These are phyloP conservation scores for Thera obeliscata DNA, from an alignment of 2,888 invertebrate species.

Conservation along the genomic window DNA sequence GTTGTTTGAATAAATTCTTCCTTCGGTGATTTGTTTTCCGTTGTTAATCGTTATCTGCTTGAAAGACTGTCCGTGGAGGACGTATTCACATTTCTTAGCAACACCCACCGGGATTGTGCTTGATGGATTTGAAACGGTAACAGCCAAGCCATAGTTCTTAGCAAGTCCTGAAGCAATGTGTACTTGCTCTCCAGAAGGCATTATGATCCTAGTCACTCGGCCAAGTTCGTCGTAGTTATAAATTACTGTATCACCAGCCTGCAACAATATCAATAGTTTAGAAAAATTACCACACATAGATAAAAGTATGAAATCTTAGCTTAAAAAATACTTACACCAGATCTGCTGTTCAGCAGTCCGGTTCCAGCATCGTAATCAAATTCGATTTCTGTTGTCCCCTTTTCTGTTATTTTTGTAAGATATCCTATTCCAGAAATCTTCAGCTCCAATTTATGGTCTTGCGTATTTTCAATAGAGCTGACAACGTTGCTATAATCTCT, in stretches of 20 bases:
- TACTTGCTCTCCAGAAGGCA: constrained; percentile 96
- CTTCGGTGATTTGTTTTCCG: constrained; percentile 89
- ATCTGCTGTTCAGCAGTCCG: constrained; percentile 93
- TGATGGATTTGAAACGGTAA: constrained; percentile 86
- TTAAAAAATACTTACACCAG: constrained; percentile 86
- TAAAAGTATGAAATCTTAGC: neutral
- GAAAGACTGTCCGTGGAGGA: constrained; percentile 86
- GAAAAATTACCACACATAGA: neutral
- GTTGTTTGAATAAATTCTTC: constrained; percentile 90
- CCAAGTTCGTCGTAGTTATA: constrained; percentile 97
- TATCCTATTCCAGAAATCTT: constrained; percentile 97
- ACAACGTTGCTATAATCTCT: constrained; percentile 96
- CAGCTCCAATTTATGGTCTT: constrained; percentile 95
- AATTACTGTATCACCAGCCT: constrained; percentile 94
- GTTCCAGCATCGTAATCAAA: constrained; percentile 95
- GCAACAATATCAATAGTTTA: constrained; percentile 47
- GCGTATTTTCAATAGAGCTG: constrained; percentile 96
- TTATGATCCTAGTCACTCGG: constrained; percentile 92
- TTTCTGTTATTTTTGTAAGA: constrained; percentile 93
- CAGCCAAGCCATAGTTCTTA: constrained; percentile 89
- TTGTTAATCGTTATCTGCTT: constrained; percentile 88
- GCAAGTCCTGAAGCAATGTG: constrained; percentile 91
- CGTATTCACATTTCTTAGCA: constrained; percentile 84
- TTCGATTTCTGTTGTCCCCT: constrained; percentile 94
- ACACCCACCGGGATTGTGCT: constrained; percentile 82